Percentiles rank a stretch among this genome's conserved stretches.
Evolutionary conservation across 2,797 vertebrate genomes (phyloP).

Genomic region (Sebastes umbrosus): DNA sequence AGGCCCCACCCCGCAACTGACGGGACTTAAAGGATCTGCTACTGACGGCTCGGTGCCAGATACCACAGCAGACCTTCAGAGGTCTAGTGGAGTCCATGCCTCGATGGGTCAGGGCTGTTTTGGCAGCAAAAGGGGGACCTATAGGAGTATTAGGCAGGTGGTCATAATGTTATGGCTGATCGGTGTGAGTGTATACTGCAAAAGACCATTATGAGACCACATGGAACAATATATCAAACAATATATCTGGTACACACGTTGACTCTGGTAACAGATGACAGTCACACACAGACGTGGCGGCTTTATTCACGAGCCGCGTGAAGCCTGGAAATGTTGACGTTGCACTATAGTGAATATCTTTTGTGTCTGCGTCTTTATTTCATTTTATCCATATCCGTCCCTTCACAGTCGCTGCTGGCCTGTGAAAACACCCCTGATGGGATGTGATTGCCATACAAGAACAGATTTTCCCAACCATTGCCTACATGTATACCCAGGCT

Average conservation of each 20-base stretch:
- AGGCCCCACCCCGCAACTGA: too few species aligned
- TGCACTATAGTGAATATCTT: not conserved
- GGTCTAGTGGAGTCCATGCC: too few species aligned
- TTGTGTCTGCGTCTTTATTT: not conserved
- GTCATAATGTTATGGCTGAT: too few species aligned
- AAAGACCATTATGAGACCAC: not conserved
- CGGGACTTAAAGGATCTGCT: too few species aligned
- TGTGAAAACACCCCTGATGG: constrained; percentile 21
- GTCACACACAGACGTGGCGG: not conserved
- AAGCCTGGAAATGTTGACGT: too few species aligned
- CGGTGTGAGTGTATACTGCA: accelerated
- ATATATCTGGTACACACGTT: not conserved
- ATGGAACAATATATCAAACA: not conserved
- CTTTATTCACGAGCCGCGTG: not conserved
- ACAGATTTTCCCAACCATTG: constrained; percentile 32
- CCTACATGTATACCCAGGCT: not conserved
- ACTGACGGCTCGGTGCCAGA: too few species aligned
- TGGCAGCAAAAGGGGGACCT: too few species aligned
- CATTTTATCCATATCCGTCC: not conserved
- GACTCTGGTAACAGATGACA: not conserved
- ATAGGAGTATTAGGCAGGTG: too few species aligned
- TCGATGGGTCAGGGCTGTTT: too few species aligned
- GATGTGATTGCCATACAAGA: constrained; percentile 24
- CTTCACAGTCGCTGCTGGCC: constrained; percentile 8
- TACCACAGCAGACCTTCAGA: too few species aligned